Evolutionary conservation across 2,888 invertebrate genomes (phyloP).

Genomic region (Cryptocephalus moraei): DNA sequence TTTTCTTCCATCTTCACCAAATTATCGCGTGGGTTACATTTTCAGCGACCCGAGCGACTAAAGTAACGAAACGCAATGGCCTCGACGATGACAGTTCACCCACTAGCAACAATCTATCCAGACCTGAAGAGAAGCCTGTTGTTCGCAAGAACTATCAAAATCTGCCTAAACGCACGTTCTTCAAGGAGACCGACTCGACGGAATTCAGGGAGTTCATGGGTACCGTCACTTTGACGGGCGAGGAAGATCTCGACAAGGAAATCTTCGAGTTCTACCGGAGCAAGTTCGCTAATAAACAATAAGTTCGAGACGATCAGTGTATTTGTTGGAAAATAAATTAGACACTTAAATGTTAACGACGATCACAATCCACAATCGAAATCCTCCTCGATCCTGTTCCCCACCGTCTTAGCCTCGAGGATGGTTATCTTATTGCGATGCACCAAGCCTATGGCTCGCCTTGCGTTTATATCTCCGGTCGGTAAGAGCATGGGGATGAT

Average conservation of each 20-base stretch:
- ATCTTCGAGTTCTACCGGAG: slow-evolving; percentile 40
- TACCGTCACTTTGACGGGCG: slow-evolving; percentile 40
- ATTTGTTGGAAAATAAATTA: too few relatives aligned
- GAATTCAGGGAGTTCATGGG: slow-evolving; percentile 30
- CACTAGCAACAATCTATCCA: too few relatives aligned
- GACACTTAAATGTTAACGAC: background rate
- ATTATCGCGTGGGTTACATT: too few relatives aligned
- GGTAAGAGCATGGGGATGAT: slow-evolving; percentile 32
- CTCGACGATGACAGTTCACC: too few relatives aligned
- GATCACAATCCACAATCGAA: slow-evolving; percentile 22
- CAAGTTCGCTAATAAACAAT: slow-evolving; percentile 17
- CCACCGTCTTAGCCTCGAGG: slow-evolving; percentile 38
- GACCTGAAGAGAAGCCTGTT: too few relatives aligned
- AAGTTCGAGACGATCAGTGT: background rate
- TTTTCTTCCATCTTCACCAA: too few relatives aligned
- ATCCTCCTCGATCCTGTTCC: slow-evolving; percentile 31
- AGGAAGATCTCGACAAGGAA: slow-evolving; percentile 41
- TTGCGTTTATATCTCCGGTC: slow-evolving; percentile 13
- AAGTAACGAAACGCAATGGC: too few relatives aligned
- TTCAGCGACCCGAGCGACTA: background rate
- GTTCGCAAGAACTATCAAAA: too few relatives aligned
- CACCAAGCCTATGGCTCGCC: slow-evolving; percentile 32
- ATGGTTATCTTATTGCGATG: slow-evolving; percentile 32
- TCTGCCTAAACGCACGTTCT: background rate
- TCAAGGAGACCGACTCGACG: slow-evolving; percentile 12